Conservation (phyloP, 2,113 vertebrate species). For the Zapornia atra region DNA sequence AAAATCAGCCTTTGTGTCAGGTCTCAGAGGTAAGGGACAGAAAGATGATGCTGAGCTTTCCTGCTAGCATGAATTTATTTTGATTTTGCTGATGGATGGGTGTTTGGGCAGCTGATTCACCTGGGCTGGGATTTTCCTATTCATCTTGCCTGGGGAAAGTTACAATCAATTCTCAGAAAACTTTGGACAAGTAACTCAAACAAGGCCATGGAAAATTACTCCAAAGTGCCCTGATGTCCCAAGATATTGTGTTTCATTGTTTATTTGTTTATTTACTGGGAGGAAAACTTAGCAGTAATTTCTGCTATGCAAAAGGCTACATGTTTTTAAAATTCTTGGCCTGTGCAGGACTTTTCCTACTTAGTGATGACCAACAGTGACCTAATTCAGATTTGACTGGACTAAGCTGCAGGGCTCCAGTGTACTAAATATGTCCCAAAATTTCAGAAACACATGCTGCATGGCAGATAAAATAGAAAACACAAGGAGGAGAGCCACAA, state of each 20-base stretch:
- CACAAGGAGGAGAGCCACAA: background rate
- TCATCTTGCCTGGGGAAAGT: background rate
- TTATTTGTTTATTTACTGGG: constrained; percentile 58
- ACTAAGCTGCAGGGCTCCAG: background rate
- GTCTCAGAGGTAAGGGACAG: background rate
- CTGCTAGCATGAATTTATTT: background rate
- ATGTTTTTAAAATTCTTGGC: constrained; percentile 38
- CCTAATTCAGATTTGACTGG: background rate
- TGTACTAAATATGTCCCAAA: rapidly evolving
- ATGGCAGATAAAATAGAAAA: background rate
- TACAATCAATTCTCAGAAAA: constrained; percentile 8
- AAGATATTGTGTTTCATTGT: constrained; percentile 55
- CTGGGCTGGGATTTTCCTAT: background rate
- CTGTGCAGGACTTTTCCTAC: constrained; percentile 24
- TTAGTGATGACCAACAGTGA: background rate
- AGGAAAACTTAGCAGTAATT: constrained; percentile 35
- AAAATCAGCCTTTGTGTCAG: background rate
- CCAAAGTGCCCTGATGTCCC: background rate
- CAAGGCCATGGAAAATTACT: constrained; percentile 49
- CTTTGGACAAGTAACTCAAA: background rate
- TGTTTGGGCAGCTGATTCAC: background rate
- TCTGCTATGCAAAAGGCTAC: constrained; percentile 46
- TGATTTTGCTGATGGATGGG: background rate
- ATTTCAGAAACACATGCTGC: background rate
- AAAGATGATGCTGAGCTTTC: background rate